These are phyloP conservation scores for Pempheris klunzingeri DNA, from an alignment of 2,797 vertebrate genomes.

Conservation along the genomic window DNA sequence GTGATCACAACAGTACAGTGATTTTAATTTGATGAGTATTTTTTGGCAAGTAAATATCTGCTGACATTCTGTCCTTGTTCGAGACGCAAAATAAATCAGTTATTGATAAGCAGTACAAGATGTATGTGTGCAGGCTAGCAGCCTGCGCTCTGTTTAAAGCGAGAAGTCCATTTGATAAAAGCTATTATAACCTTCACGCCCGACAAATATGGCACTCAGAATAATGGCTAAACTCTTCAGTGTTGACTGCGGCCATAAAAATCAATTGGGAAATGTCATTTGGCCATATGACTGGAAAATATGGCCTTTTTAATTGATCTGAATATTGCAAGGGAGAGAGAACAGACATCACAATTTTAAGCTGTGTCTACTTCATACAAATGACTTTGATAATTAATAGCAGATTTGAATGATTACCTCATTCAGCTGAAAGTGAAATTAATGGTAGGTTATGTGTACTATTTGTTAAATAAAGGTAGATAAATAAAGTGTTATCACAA, in stretches of 20 bases:
- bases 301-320: conserved; percentile 47
- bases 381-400: conserved; percentile 44
- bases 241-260: conserved; percentile 61
- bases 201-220: conserved; percentile 49
- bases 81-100: conserved; percentile 61
- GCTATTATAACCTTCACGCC: conserved; percentile 57
- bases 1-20: conserved; percentile 9
- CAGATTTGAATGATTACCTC: conserved; percentile 13
- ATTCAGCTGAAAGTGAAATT: conserved; percentile 14
- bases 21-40: conserved; percentile 48
- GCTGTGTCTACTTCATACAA: conserved; percentile 19
- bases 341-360: conserved; percentile 15
- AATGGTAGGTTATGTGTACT: conserved; percentile 6
- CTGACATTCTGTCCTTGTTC: conserved; percentile 68
- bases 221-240: conserved; percentile 52
- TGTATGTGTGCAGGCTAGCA: conserved; percentile 28
- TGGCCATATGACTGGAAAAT: conserved; percentile 58
- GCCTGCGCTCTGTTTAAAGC: conserved; percentile 30
- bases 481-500: not conserved
- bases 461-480: conserved; percentile 7
- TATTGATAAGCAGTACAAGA: conserved; percentile 58
- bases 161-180: conserved; percentile 58
- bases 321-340: conserved; percentile 27
- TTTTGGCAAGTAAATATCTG: conserved; percentile 59
- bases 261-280: conserved; percentile 52